A percentile compares a stretch with the other conserved stretches of the same genome.
These are phyloP conservation scores for Podocnemis expansa DNA, from an alignment of 2,113 vertebrate genomes.

Conservation along the genomic window DNA sequence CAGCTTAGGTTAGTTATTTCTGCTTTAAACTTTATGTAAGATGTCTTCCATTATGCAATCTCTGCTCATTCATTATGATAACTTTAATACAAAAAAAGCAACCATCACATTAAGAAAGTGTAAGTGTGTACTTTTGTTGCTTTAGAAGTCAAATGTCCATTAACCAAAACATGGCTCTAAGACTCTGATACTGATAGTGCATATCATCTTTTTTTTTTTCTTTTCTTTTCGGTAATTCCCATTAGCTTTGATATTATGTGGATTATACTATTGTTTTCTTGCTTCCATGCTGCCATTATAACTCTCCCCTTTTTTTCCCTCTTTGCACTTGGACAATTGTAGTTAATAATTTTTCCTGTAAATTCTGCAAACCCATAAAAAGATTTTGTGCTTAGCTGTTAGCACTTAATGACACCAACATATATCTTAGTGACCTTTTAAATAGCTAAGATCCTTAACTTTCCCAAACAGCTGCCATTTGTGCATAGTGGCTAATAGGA, in stretches of 20 bases:
- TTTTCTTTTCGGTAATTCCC: background rate
- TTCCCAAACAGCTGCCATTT: background rate
- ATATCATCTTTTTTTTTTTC: background rate
- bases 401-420: background rate
- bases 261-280: background rate
- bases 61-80: rapidly evolving
- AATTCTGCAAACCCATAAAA: background rate
- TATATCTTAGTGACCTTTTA: background rate
- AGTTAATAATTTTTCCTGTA: background rate
- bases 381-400: background rate
- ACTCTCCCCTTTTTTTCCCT: background rate
- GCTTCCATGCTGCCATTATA: background rate
- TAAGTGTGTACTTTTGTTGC: background rate
- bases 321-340: background rate
- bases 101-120: background rate
- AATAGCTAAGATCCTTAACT: background rate
- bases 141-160: background rate
- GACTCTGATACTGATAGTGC: background rate
- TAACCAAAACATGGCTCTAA: background rate
- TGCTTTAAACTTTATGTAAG: background rate
- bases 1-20: background rate
- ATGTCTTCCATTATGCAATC: rapidly evolving
- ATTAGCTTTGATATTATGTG: background rate
- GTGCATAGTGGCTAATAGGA: background rate
- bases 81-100: background rate